Percentiles rank a stretch among this genome's conserved stretches.
Conservation (phyloP, 2,797 vertebrate species). For the Lutjanus campechanus region DNA sequence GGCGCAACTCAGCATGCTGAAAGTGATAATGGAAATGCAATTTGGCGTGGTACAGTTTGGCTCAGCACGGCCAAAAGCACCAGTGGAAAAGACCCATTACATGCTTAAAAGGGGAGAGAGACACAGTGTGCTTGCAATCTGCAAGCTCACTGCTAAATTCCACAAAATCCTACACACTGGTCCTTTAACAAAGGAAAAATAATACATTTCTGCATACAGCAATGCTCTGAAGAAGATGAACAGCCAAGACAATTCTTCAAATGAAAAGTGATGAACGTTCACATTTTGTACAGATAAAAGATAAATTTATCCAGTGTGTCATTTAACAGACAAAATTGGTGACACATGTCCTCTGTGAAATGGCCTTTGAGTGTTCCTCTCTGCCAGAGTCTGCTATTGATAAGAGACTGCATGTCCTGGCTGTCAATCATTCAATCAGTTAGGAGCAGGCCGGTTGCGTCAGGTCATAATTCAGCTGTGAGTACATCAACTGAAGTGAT, state of each 20-base stretch:
- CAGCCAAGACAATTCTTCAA: conserved; percentile 13
- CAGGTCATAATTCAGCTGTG: conserved; percentile 65
- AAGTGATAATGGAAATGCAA: too few species aligned
- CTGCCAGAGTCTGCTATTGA: conserved; percentile 64
- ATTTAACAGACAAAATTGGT: conserved; percentile 56
- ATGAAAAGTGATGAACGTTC: conserved; percentile 14
- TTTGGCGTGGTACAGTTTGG: too few species aligned
- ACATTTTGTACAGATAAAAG: conserved; percentile 44
- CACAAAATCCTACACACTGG: too few species aligned
- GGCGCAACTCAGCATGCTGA: too few species aligned
- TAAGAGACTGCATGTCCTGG: conserved; percentile 57
- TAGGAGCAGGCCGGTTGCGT: conserved; percentile 56
- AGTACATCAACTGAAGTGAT: conserved; percentile 69
- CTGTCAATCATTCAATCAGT: conserved; percentile 67
- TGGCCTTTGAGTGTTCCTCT: conserved; percentile 47
- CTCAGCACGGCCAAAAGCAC: too few species aligned
- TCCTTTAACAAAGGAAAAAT: not conserved
- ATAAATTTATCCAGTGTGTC: conserved; percentile 50
- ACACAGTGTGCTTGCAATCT: too few species aligned
- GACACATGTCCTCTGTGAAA: conserved; percentile 55
- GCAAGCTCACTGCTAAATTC: too few species aligned
- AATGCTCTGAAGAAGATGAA: not conserved
- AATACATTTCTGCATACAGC: not conserved
- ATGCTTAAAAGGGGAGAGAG: too few species aligned
- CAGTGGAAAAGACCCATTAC: too few species aligned